Evolutionary conservation across 2,113 vertebrate genomes (phyloP).

Genomic region (Pluvianellus socialis): DNA sequence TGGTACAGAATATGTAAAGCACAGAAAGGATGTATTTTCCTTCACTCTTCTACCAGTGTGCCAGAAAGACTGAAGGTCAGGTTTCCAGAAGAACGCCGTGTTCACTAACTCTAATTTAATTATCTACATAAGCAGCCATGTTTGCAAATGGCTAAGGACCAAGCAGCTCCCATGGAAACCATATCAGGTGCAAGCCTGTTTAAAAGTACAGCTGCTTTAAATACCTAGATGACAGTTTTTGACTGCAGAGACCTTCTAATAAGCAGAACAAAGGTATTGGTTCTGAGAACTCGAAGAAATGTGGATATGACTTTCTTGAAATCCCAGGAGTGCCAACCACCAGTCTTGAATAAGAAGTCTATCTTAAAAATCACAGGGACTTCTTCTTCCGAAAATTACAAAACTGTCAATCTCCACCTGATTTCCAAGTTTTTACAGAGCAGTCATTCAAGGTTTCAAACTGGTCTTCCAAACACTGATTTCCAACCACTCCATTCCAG

Average conservation of each 20-base stretch:
- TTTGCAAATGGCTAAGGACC: constrained; percentile 36
- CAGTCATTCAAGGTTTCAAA: background rate
- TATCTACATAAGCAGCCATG: constrained; percentile 36
- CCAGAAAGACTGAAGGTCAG: background rate
- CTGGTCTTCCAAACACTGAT: background rate
- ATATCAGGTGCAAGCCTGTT: background rate
- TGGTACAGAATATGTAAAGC: background rate
- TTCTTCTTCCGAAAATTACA: background rate
- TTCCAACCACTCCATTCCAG: background rate
- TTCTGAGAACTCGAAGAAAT: background rate
- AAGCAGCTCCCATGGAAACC: constrained; percentile 45
- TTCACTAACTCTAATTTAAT: constrained; percentile 38
- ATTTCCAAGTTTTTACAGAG: background rate
- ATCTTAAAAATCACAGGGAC: background rate
- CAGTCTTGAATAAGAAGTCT: background rate
- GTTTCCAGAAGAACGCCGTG: background rate
- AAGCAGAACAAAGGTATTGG: background rate
- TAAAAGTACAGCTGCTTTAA: background rate
- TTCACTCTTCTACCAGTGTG: background rate
- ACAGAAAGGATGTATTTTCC: background rate
- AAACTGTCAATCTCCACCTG: background rate
- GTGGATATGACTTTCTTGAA: background rate
- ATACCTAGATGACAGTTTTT: background rate
- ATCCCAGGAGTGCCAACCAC: background rate
- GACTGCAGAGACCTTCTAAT: background rate